Evolutionary conservation across 2,797 vertebrate species (phyloP).

Genomic region (Poecilia picta): DNA sequence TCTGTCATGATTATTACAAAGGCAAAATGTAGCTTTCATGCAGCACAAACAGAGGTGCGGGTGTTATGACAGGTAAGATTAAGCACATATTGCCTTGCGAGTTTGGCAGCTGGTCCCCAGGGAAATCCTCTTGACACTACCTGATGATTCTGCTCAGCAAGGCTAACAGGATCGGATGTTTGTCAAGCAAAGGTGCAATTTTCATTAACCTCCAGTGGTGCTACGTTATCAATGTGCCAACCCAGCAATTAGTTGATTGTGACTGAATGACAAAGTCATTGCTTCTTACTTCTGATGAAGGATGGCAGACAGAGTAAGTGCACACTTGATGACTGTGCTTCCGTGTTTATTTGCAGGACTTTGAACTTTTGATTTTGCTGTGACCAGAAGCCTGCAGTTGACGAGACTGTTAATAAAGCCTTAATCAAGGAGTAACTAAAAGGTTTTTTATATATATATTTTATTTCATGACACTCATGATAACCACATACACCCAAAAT

Average conservation of each 20-base stretch:
- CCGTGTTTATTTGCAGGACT: background rate
- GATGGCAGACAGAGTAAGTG: conserved; percentile 21
- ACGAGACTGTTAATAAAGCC: background rate
- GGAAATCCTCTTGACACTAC: conserved; percentile 65
- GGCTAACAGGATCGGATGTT: conserved; percentile 75
- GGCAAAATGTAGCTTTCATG: conserved; percentile 29
- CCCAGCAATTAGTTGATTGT: conserved; percentile 86
- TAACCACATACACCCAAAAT: too few species aligned
- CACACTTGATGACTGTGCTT: conserved; percentile 13
- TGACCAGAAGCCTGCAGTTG: background rate
- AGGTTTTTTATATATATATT: background rate
- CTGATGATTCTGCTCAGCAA: conserved; percentile 51
- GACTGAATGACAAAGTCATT: conserved; percentile 80
- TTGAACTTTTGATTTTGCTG: background rate
- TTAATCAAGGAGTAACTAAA: background rate
- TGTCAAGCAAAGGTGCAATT: conserved; percentile 79
- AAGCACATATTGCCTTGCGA: conserved; percentile 32
- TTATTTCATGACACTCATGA: too few species aligned
- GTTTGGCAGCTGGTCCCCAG: conserved; percentile 46
- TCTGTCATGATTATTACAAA: conserved; percentile 27
- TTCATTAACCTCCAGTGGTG: conserved; percentile 89
- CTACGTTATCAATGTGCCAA: conserved; percentile 84
- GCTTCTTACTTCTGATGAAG: conserved; percentile 32
- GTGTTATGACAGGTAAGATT: conserved; percentile 52
- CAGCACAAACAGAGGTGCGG: conserved; percentile 27